Evolutionary conservation across 1,140 invertebrate genomes (phyloP).

Genomic region (Drosophila ficusphila): DNA sequence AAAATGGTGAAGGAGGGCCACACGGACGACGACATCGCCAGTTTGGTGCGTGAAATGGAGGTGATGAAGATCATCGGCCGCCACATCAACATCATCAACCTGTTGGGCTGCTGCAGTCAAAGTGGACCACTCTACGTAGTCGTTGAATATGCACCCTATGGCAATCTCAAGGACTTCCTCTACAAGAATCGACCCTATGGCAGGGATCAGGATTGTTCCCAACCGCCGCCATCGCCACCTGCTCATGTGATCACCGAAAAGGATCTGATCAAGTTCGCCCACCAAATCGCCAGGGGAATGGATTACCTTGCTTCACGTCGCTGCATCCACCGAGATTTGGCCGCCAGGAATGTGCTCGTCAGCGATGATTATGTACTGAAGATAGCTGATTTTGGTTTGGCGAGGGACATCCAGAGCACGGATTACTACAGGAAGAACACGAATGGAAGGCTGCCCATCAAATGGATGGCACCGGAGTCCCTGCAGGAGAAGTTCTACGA

Average conservation of each 20-base stretch:
- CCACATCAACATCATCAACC: slow-evolving; percentile 98
- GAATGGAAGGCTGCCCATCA: slow-evolving; percentile 96
- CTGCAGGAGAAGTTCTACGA: slow-evolving; percentile 97
- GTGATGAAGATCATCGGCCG: slow-evolving; percentile 99
- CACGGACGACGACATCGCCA: slow-evolving; percentile 98
- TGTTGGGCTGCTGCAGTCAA: slow-evolving; percentile 98
- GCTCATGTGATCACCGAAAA: slow-evolving; percentile 94
- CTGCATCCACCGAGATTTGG: slow-evolving; percentile 98
- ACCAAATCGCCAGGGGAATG: slow-evolving; percentile 98
- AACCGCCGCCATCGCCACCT: slow-evolving; percentile 80
- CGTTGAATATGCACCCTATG: slow-evolving; percentile 97
- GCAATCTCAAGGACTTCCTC: slow-evolving; percentile 97
- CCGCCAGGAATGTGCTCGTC: slow-evolving; percentile 98
- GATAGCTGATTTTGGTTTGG: slow-evolving; percentile 99
- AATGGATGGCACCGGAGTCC: slow-evolving; percentile 99
- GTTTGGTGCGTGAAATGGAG: slow-evolving; percentile 98
- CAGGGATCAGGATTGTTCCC: slow-evolving; percentile 84
- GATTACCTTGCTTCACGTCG: slow-evolving; percentile 96
- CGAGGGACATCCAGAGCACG: slow-evolving; percentile 95
- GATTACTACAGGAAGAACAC: slow-evolving; percentile 99
- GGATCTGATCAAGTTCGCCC: slow-evolving; percentile 97
- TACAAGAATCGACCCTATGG: slow-evolving; percentile 90
- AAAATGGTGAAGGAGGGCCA: slow-evolving; percentile 99
- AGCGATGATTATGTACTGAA: slow-evolving; percentile 96
- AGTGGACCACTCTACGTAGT: slow-evolving; percentile 97